These are phyloP conservation scores for Lepilemur septentrionalis DNA, from an alignment of 2,797 vertebrate species.

Conservation along the genomic window DNA sequence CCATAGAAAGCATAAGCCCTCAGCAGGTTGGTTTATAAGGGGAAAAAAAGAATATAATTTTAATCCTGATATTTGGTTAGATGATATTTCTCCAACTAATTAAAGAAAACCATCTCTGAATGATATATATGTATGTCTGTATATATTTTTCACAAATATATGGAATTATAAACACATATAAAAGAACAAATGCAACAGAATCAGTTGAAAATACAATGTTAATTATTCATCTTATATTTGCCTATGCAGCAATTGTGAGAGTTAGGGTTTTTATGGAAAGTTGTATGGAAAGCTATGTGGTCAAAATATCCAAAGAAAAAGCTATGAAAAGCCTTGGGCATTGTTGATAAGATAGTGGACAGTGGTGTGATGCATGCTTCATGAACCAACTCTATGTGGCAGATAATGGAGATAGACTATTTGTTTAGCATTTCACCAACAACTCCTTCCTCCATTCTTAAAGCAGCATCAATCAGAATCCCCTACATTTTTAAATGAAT, in stretches of 20 bases:
- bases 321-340: fast-evolving
- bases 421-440: neutral
- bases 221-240: neutral
- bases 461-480: neutral
- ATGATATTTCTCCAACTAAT: neutral
- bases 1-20: neutral
- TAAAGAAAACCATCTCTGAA: neutral
- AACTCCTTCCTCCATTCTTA: neutral
- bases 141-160: neutral
- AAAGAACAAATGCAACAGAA: neutral
- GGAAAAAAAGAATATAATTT: neutral
- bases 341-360: neutral
- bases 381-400: neutral
- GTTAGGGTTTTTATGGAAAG: neutral
- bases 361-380: neutral
- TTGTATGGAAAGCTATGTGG: neutral
- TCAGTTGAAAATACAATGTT: neutral
- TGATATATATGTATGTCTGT: neutral
- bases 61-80: neutral
- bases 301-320: neutral
- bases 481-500: neutral
- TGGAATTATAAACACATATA: neutral
- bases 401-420: neutral
- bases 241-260: neutral
- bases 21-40: neutral